A percentile compares a stretch with the other conserved stretches of the same genome.
Conservation (phyloP, 92 coral and sea anemone species). For the Phymanthus crucifer region DNA sequence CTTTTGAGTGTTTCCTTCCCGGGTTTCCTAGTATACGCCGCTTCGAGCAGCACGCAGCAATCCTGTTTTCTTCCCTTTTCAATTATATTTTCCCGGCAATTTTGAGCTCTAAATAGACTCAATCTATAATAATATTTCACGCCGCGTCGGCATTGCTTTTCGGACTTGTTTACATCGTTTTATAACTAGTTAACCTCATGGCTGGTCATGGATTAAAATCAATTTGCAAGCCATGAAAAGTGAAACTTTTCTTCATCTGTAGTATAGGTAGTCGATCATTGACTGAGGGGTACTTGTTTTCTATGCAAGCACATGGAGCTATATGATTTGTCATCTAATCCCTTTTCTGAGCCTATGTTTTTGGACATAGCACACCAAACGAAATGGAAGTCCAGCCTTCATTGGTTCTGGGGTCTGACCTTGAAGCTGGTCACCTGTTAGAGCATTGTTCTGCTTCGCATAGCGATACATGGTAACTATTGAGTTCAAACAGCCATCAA, state of each 20-base stretch:
- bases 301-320: conserved; percentile 11
- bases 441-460: conserved; percentile 9
- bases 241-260: neutral
- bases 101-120: neutral
- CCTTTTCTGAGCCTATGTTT: neutral
- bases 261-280: neutral
- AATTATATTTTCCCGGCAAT: neutral
- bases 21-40: no score
- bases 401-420: conserved; percentile 14
- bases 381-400: no score
- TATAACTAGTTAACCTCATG: neutral
- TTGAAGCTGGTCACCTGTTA: conserved; percentile 12
- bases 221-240: neutral
- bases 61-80: neutral
- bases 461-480: conserved; percentile 29
- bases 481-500: neutral
- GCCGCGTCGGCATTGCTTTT: neutral
- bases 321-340: neutral
- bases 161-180: neutral
- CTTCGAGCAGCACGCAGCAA: no score
- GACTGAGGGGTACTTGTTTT: neutral
- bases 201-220: neutral
- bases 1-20: no score
- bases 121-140: neutral
- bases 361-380: no score